Base-by-base conservation (phyloP, 2,113 vertebrate species). In the Vulpes ferrilata region DNA sequence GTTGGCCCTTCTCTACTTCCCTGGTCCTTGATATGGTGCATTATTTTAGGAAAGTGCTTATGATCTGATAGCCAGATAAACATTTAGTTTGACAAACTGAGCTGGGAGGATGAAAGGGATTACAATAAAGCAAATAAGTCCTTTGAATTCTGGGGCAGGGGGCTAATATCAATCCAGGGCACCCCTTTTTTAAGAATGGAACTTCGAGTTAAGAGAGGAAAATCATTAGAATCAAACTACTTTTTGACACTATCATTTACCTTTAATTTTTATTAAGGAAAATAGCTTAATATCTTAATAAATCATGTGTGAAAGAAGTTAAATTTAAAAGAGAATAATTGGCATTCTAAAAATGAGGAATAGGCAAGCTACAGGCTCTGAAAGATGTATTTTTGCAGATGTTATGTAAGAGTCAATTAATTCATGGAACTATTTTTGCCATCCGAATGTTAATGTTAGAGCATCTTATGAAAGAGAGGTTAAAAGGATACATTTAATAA, bases 391-490 rank as follows among this genome's bases (percentile, higher is more conserved):
- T 97, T 97, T 97, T 98, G 82, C 95, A 97, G 65, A 48, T 95
- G 71, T 93, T 95, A 90, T 80, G 22, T 96, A 98, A 96, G 97
- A 97, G 88, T 83, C 90, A 97, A 89, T 98, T 97, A 97, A 94
- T 98, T 98, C 94, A 93, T n/a, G 91, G 55, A 90, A 76, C 53
- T 96, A 88, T 98, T 95, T 88, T 3, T 96, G 92, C 92, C 87
- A 82, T 76, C 95, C 74, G 94, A 87, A 88, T 98, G 97, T 97
- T 98, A 95, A 98, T 97, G 92, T 51, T 97, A 96, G 71, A 27
- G 4, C 64, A 97, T 81, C 32, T 98, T 97, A 98, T 98, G 81
- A 97, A 97, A 96, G 59, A 64, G 96, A 97, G 43, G 97, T 98
- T 97, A 94, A 98, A 98, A 93, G 1, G 57, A 59, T 93, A 90